These are phyloP conservation scores for Hemibagrus wyckioides DNA, from an alignment of 2,113 vertebrate species.

Conservation along the genomic window DNA sequence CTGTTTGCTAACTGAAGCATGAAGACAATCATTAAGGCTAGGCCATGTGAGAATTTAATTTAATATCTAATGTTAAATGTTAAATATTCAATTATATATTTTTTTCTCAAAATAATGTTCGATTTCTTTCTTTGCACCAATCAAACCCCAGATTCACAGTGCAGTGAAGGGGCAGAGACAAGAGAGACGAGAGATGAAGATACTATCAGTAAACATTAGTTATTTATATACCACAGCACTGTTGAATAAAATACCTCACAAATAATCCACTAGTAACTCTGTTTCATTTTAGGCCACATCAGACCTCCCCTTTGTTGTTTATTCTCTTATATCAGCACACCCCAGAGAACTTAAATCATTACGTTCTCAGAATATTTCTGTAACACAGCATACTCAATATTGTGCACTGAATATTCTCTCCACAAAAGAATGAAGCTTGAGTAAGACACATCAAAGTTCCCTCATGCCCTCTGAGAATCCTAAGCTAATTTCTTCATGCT, in stretches of 20 bases:
- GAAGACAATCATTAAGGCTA: slow-evolving; percentile 4
- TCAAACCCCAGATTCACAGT: not conserved
- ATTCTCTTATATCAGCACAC: not conserved
- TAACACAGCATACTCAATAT: slow-evolving; percentile 43
- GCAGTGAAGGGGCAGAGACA: not conserved
- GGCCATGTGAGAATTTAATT: not conserved
- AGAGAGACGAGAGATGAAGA: too few species aligned
- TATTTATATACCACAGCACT: not conserved
- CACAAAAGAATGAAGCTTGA: slow-evolving; percentile 32
- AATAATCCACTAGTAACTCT: not conserved
- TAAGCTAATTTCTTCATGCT: slow-evolving; percentile 57
- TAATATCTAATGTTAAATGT: not conserved
- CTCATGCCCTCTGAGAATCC: slow-evolving; percentile 54
- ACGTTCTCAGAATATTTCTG: slow-evolving; percentile 2
- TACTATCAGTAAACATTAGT: not conserved
- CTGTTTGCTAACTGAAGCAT: slow-evolving; percentile 10
- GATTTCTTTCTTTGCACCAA: not conserved
- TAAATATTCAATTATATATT: not conserved
- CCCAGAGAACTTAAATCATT: not conserved
- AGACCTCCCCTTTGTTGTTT: not conserved
- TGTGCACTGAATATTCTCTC: slow-evolving; percentile 42
- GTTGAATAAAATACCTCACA: not conserved
- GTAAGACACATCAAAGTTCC: slow-evolving; percentile 49
- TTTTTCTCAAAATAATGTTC: not conserved
- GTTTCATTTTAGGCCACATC: not conserved